Base-by-base conservation (phyloP, 2,888 invertebrate species). In the Villa cingulata region DNA sequence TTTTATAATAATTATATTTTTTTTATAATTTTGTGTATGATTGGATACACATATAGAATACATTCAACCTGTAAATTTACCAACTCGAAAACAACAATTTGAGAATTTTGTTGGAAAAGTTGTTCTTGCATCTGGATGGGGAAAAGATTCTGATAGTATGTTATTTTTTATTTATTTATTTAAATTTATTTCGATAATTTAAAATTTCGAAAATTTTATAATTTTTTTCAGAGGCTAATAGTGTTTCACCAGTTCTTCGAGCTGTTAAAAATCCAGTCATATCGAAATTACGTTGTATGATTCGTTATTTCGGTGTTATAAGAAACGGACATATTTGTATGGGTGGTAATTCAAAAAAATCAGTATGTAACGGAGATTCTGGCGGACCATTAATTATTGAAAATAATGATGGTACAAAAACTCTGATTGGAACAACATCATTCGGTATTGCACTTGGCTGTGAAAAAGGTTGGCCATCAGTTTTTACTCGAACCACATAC, bases 321-420 rank as follows among this genome's bases (percentile, higher is more conserved):
- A 54, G 51, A 2, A 0, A 37, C 4, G 45, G 54, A 10, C 58
- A 55, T 41, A 48, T 65, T 37, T 66, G 64, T 44, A 4, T 49
- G 39, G 44, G 43, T 17, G 54, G 55, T 4, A 59, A 32, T 15
- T 38, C 51, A 42, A 49, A 58, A 16, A 17, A 42, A 4, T 65
- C 64, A 43, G 60, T 61, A 41, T 65, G 65, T 56, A 55, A 58
- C 36, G 65, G 66, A 38, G 65, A 65, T 52, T 66, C 66, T 17
- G 65, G 65, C 20, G 64, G 66, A 41, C 65, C 66, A 49, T 53
- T 65, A 52, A 56, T 59, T 4, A 41, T 54, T 15, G 49, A 40
- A 2, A 40, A 39, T 5, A 23, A 0, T 18, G 44, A 46, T 4
- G n/a, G 50, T 1, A 29, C n/a, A 9, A 53, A 52, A 3, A 55